Evolutionary conservation across 2,888 invertebrate genomes (phyloP).

Genomic region (Athrips mouffetella): DNA sequence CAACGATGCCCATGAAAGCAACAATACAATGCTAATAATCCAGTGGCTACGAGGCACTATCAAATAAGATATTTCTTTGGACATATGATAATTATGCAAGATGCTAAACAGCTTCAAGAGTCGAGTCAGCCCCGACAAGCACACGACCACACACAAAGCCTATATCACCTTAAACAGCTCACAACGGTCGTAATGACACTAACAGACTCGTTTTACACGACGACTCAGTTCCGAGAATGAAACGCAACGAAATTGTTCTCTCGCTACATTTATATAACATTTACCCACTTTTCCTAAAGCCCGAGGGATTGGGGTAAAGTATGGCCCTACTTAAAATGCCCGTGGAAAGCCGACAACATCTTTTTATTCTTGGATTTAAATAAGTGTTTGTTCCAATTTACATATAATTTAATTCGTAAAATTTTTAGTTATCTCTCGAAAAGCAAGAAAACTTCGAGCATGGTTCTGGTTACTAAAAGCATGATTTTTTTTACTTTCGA

Average conservation of each 20-base stretch:
- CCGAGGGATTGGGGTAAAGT: constrained; percentile 8
- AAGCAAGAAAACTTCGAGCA: not conserved
- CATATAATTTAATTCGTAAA: not conserved
- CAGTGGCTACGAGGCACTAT: no score
- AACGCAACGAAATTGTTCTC: constrained; percentile 12
- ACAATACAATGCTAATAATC: no score
- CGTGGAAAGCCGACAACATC: constrained; percentile 5
- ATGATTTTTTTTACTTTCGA: no score
- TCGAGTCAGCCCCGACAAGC: no score
- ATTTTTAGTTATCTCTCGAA: not conserved
- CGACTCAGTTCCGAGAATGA: constrained; percentile 26
- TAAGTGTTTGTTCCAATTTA: constrained; percentile 4
- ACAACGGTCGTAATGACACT: constrained; percentile 41
- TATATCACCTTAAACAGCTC: constrained; percentile 1
- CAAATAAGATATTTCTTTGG: no score
- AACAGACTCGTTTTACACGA: constrained; percentile 44
- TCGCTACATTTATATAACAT: constrained; percentile 10
- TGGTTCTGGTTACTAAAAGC: no score
- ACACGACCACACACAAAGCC: constrained; percentile 7
- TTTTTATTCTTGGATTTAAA: not conserved
- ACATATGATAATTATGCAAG: no score
- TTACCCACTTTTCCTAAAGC: constrained; percentile 7
- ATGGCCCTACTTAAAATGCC: not conserved
- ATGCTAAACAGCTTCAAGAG: no score
- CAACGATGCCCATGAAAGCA: no score